These are phyloP conservation scores for Cebus imitator DNA, from an alignment of 2,113 vertebrate genomes.

Conservation along the genomic window DNA sequence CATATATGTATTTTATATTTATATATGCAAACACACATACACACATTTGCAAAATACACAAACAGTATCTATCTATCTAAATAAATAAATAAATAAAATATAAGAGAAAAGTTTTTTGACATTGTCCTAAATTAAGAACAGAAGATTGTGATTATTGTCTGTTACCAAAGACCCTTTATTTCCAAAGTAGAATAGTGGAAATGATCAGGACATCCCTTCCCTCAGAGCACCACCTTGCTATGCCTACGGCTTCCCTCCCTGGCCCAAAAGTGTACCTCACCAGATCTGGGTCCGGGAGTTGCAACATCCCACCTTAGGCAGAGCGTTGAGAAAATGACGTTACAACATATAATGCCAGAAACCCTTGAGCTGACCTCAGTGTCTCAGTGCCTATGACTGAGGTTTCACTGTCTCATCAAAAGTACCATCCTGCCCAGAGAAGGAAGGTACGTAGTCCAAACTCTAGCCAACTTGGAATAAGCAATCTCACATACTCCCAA, in stretches of 20 bases:
- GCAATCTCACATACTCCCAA: not conserved
- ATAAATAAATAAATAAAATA: not conserved
- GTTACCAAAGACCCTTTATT: not conserved
- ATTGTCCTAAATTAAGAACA: not conserved
- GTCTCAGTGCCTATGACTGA: not conserved
- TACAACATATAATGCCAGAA: not conserved
- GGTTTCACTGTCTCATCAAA: not conserved
- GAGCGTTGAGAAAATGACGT: not conserved
- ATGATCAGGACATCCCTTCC: not conserved
- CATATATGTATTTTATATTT: no score
- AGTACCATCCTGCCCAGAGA: not conserved
- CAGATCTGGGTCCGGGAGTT: not conserved
- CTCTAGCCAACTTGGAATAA: not conserved
- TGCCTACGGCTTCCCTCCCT: not conserved
- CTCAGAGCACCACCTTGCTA: not conserved
- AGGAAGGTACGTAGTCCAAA: not conserved
- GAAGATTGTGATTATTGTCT: not conserved
- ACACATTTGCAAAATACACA: not conserved
- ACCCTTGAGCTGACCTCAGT: not conserved
- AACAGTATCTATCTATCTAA: not conserved
- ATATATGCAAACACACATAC: not conserved
- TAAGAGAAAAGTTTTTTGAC: not conserved
- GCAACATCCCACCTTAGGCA: not conserved
- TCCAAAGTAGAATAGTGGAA: not conserved
- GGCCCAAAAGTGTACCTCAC: not conserved